Percentiles rank a stretch among this genome's conserved stretches.
phyloP scores from a whole-genome alignment of 2,113 vertebrate genomes.

The Erpornis zantholeuca region DNA sequence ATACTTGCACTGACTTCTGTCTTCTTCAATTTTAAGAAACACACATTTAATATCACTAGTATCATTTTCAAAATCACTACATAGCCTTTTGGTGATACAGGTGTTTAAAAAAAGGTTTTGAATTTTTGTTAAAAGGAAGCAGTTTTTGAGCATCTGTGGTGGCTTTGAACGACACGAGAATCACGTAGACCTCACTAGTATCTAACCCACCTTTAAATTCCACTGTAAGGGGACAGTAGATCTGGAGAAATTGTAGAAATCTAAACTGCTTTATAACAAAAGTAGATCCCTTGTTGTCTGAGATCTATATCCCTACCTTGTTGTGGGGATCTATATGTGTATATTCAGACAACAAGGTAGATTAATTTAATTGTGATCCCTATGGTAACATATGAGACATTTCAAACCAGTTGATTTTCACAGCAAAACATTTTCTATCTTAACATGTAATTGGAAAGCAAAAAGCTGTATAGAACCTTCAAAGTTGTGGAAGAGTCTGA shows the following conservation, averaged over 20 bases:
- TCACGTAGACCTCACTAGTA: accelerated
- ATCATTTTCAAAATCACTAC: background rate
- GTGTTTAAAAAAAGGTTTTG: background rate
- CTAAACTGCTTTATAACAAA: background rate
- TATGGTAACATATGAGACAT: background rate
- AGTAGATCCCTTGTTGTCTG: background rate
- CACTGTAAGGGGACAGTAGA: background rate
- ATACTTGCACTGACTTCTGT: background rate
- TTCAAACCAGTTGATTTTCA: background rate
- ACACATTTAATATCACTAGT: background rate
- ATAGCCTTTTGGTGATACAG: background rate
- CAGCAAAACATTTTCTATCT: background rate
- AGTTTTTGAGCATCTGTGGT: background rate
- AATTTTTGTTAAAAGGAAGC: background rate
- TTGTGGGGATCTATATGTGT: too few species aligned
- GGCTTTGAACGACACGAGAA: background rate
- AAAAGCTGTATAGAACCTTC: background rate
- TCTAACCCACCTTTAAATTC: background rate
- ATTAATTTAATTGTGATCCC: background rate
- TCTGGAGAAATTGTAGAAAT: background rate
- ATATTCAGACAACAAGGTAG: background rate
- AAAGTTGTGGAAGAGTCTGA: background rate
- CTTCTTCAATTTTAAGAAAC: background rate
- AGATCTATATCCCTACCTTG: too few species aligned
- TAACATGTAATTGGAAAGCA: background rate